These are phyloP conservation scores for Tragopan temminckii DNA, from an alignment of 2,797 vertebrate species.

Conservation along the genomic window DNA sequence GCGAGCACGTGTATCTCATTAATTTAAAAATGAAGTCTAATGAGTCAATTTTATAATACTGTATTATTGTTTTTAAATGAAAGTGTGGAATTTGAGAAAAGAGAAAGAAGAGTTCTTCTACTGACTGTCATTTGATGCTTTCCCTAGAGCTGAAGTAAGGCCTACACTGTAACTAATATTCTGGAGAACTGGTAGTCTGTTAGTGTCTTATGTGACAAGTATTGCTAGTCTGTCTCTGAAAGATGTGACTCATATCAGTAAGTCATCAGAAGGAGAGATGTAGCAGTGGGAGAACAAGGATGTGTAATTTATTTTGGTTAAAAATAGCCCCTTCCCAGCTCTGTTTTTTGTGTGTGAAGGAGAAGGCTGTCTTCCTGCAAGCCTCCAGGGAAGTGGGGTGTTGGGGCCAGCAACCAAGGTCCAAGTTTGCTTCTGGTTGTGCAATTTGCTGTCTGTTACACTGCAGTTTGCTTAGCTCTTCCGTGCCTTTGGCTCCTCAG, in stretches of 20 bases:
- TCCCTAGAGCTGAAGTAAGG: not conserved
- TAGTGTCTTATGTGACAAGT: slow-evolving; percentile 19
- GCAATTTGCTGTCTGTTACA: not conserved
- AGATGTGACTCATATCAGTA: slow-evolving; percentile 50
- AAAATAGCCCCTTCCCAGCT: slow-evolving; percentile 48
- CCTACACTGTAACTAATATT: not conserved
- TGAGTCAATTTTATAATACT: not conserved
- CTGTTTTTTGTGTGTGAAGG: not conserved
- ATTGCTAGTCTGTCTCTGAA: slow-evolving; percentile 1
- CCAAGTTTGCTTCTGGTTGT: not conserved
- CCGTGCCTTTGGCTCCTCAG: not conserved
- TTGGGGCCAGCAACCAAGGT: slow-evolving; percentile 44
- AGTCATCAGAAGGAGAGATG: slow-evolving; percentile 18
- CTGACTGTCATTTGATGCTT: not conserved
- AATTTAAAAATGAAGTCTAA: slow-evolving; percentile 25
- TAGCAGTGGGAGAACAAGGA: slow-evolving; percentile 45
- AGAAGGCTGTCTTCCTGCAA: not conserved
- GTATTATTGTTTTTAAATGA: not conserved
- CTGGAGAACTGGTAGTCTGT: not conserved
- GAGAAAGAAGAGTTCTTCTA: not conserved
- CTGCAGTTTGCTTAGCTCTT: not conserved
- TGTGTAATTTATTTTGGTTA: slow-evolving; percentile 25
- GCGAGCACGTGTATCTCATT: not conserved
- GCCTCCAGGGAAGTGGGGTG: not conserved
- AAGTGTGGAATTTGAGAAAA: not conserved